Evolutionary conservation across 2,797 vertebrate genomes (phyloP).

Genomic region (Lepus townsendii): DNA sequence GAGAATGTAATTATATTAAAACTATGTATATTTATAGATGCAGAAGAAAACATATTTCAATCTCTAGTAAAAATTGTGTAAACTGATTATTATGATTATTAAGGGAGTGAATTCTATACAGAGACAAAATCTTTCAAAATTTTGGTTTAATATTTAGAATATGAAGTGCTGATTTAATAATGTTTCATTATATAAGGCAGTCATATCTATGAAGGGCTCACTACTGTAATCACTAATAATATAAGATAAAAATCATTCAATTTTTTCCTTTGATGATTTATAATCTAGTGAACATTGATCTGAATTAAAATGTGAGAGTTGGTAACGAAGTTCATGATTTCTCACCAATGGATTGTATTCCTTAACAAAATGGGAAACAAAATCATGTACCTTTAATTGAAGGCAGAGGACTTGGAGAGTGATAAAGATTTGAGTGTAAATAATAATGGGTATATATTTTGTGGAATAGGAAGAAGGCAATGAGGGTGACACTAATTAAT

Average conservation of each 20-base stretch:
- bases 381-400: not conserved
- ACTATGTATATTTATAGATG: not conserved
- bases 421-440: not conserved
- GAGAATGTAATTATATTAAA: conserved; percentile 6
- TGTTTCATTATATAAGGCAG: not conserved
- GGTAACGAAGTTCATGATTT: not conserved
- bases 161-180: not conserved
- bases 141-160: not conserved
- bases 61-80: not conserved
- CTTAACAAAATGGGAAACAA: not conserved
- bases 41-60: not conserved
- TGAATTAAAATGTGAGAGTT: not conserved
- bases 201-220: not conserved
- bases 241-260: not conserved
- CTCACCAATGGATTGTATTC: not conserved
- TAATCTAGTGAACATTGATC: not conserved
- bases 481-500: not conserved
- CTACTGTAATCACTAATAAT: not conserved
- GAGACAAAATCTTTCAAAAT: not conserved
- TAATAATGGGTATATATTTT: not conserved
- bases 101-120: not conserved
- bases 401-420: not conserved
- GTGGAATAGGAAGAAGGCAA: not conserved
- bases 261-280: not conserved
- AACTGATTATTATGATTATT: not conserved